phyloP scores from a whole-genome alignment of 2,113 vertebrate species.

The Pica pica region DNA sequence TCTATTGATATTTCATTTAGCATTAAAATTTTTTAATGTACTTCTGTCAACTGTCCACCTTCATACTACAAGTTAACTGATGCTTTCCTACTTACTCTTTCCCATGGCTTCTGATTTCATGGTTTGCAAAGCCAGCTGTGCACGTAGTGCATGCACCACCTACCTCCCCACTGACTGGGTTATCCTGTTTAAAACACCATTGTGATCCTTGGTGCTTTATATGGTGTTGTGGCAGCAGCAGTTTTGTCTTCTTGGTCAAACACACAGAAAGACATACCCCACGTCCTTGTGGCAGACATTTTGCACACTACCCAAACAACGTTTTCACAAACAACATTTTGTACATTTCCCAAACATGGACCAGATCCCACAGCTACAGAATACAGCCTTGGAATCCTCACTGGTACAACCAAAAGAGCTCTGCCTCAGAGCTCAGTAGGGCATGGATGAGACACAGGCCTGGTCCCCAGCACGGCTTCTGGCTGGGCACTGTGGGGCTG shows the following conservation, averaged over 20 bases:
- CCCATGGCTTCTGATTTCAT: not conserved
- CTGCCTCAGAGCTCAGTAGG: not conserved
- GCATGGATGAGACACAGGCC: accelerated
- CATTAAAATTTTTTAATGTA: not conserved
- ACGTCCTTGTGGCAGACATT: not conserved
- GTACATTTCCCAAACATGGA: accelerated
- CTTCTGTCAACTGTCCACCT: not conserved
- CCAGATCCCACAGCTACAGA: not conserved
- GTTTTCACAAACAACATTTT: not conserved
- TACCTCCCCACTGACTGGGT: not conserved
- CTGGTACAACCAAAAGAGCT: accelerated
- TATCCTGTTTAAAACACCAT: not conserved
- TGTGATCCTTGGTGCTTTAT: not conserved
- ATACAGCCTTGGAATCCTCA: not conserved
- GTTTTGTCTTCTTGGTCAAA: not conserved
- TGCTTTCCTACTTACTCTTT: not conserved
- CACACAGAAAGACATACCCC: accelerated
- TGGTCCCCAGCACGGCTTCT: not conserved
- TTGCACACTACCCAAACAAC: not conserved
- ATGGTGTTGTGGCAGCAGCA: not conserved
- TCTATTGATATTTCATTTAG: not conserved
- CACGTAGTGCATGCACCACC: not conserved
- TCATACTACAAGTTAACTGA: not conserved
- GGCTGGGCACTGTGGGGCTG: accelerated
- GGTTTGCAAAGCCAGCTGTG: not conserved